phyloP scores from a whole-genome alignment of 30 jellyfish, hydroid and myxozoan genomes.

The Mastigias papua region DNA sequence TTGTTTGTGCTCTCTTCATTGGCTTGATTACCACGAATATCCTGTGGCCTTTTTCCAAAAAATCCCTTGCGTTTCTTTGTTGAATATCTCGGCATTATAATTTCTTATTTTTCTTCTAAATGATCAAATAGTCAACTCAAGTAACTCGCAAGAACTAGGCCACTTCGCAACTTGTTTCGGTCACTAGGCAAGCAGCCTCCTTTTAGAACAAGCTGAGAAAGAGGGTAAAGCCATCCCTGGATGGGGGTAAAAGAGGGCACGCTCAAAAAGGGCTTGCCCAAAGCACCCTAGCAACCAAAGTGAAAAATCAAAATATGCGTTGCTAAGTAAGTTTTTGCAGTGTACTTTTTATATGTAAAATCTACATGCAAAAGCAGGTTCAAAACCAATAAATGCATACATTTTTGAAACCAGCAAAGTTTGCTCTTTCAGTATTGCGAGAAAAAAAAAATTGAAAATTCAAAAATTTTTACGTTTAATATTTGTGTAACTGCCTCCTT shows the following conservation, averaged over 20 bases:
- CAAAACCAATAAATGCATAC: not conserved
- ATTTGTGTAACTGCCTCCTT: not conserved
- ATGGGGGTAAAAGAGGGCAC: not conserved
- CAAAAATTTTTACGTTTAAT: not conserved
- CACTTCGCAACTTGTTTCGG: not conserved
- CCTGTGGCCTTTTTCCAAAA: conserved; percentile 37
- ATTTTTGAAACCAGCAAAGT: not conserved
- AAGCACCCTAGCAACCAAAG: not conserved
- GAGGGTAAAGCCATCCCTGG: not conserved
- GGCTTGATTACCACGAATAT: not conserved
- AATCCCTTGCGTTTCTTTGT: conserved; percentile 33
- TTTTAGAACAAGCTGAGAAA: not conserved
- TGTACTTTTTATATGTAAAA: not conserved
- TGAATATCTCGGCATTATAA: conserved; percentile 22
- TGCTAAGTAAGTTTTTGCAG: not conserved
- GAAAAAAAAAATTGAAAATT: not conserved
- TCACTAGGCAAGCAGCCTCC: not conserved
- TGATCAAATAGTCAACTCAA: not conserved
- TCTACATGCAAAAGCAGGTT: not conserved
- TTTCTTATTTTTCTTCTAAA: not conserved
- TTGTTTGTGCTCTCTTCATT: conserved; percentile 17
- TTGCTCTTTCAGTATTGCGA: not conserved
- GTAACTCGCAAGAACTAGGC: not conserved
- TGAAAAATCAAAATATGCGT: not conserved
- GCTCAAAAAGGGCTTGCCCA: not conserved